Evolutionary conservation across 2,113 vertebrate species (phyloP).

Genomic region (Podarcis muralis): DNA sequence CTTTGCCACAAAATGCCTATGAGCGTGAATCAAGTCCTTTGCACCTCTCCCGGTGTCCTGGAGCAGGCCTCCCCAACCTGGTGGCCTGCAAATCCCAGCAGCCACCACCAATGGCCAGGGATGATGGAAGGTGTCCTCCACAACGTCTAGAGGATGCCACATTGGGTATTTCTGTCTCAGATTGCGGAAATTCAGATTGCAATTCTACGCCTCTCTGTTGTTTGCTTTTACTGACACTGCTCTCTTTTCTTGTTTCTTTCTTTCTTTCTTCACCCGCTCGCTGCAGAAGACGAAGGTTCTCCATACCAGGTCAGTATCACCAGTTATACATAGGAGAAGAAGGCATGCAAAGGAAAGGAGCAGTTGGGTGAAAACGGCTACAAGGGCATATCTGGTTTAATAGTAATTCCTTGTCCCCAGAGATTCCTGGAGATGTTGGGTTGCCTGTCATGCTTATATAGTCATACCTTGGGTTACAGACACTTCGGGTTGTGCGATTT

Average conservation of each 20-base stretch:
- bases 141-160: background rate
- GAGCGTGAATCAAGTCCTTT: background rate
- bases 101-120: background rate
- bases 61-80: background rate
- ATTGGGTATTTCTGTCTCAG: background rate
- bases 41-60: background rate
- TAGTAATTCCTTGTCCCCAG: background rate
- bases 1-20: too few species aligned
- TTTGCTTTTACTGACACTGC: slow-evolving; percentile 5
- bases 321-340: background rate
- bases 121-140: background rate
- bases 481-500: too few species aligned
- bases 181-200: background rate
- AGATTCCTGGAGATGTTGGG: background rate
- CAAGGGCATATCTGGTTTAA: background rate
- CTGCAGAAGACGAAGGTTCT: slow-evolving; percentile 77
- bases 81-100: background rate
- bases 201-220: too few species aligned
- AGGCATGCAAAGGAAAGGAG: background rate
- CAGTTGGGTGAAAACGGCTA: background rate
- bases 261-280: background rate
- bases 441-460: too few species aligned
- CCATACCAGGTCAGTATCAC: slow-evolving; percentile 75
- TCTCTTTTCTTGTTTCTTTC: background rate
- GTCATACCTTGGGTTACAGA: too few species aligned